These are phyloP conservation scores for Argyra leucocephala DNA, from an alignment of 2,888 invertebrate species.

Conservation along the genomic window DNA sequence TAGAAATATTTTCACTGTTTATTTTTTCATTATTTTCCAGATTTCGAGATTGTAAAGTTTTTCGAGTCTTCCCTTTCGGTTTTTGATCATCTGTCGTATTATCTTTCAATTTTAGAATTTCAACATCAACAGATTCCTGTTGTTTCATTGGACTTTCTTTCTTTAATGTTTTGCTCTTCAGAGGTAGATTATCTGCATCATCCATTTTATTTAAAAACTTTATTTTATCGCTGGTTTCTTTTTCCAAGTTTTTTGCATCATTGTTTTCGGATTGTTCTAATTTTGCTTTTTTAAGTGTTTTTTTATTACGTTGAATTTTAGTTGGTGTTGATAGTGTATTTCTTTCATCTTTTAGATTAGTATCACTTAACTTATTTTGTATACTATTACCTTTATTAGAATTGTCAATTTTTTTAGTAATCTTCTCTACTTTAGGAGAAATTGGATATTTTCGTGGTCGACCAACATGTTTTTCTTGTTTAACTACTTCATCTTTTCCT, in stretches of 20 bases:
- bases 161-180: background rate
- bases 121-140: background rate
- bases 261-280: background rate
- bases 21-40: conserved; percentile 12
- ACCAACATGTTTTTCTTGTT: background rate
- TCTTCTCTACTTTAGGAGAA: conserved; percentile 15
- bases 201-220: background rate
- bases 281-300: background rate
- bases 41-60: conserved; percentile 20
- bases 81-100: conserved; percentile 14
- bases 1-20: conserved; percentile 13
- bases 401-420: conserved; percentile 17
- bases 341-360: background rate
- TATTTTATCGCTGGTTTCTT: background rate
- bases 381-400: conserved; percentile 10
- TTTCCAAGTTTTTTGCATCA: background rate
- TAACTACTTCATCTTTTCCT: conserved; percentile 18
- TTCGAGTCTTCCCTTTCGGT: conserved; percentile 17
- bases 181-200: background rate
- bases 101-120: background rate
- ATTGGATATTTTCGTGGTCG: conserved; percentile 13
- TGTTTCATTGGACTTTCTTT: background rate
- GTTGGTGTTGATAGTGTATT: background rate
- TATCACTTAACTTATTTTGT: background rate
- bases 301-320: background rate